These are phyloP conservation scores for Vanessa tameamea DNA, from an alignment of 1,140 invertebrate species.

Conservation along the genomic window DNA sequence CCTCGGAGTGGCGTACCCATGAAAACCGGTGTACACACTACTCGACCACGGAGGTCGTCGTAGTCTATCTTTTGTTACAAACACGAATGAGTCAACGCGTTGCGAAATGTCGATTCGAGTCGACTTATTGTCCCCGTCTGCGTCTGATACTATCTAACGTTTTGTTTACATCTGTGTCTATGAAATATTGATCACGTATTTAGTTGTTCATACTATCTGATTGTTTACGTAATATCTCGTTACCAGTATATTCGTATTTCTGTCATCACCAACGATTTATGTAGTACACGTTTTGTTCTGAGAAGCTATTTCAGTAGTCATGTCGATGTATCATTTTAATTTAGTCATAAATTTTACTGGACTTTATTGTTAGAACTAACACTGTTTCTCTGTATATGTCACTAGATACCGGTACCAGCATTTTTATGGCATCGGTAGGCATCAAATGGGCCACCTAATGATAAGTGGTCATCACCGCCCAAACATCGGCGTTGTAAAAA, in stretches of 20 bases:
- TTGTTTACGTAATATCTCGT: constrained; percentile 4
- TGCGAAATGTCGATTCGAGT: constrained; percentile 30
- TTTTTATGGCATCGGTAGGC: too few species aligned
- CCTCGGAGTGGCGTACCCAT: too few species aligned
- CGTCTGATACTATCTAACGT: constrained; percentile 32
- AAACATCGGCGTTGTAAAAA: too few species aligned
- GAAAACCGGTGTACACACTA: too few species aligned
- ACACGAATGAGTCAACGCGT: constrained; percentile 39
- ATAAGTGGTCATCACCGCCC: too few species aligned
- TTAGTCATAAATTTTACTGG: too few species aligned
- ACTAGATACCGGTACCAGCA: too few species aligned
- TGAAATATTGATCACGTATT: constrained; percentile 35
- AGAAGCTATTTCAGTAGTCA: neutral
- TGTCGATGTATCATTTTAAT: neutral
- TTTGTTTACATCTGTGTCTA: constrained; percentile 35
- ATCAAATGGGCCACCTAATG: too few species aligned
- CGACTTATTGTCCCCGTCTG: constrained; percentile 32
- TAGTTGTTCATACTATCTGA: neutral
- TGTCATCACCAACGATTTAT: neutral
- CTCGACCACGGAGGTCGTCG: too few species aligned
- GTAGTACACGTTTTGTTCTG: neutral
- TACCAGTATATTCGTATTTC: neutral
- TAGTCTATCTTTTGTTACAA: constrained; percentile 9
- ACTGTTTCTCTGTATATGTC: too few species aligned
- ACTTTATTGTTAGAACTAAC: too few species aligned